A percentile compares a stretch with the other conserved stretches of the same genome.
phyloP scores from a whole-genome alignment of 2,113 vertebrate genomes.

The Coracopsis vasa region DNA sequence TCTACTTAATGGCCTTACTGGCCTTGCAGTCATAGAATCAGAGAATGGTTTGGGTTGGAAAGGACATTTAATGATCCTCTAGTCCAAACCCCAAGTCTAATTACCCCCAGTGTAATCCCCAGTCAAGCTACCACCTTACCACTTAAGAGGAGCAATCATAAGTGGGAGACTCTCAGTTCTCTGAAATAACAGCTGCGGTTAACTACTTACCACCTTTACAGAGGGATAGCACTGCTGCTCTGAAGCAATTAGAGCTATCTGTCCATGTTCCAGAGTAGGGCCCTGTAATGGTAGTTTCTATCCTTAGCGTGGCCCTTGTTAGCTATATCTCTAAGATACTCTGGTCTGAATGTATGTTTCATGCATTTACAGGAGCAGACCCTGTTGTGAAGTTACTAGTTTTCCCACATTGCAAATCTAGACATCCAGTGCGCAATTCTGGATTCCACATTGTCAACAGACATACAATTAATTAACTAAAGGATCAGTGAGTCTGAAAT shows the following conservation, averaged over 20 bases:
- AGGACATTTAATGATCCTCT: not conserved
- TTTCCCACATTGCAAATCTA: not conserved
- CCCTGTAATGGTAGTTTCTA: not conserved
- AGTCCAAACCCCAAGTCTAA: not conserved
- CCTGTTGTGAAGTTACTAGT: not conserved
- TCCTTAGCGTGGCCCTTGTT: not conserved
- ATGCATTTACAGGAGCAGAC: not conserved
- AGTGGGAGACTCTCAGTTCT: not conserved
- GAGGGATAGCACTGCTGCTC: not conserved
- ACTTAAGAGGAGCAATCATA: not conserved
- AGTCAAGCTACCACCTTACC: not conserved
- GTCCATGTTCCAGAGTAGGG: not conserved
- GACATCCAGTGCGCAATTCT: not conserved
- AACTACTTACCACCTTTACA: not conserved
- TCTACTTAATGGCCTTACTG: not conserved
- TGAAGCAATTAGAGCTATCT: not conserved
- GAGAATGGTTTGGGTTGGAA: not conserved
- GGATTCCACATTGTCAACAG: not conserved
- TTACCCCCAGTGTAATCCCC: not conserved
- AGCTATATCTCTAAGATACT: not conserved
- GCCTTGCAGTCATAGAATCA: not conserved
- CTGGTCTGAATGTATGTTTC: rapidly evolving
- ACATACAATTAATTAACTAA: not conserved
- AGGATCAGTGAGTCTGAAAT: not conserved
- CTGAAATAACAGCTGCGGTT: not conserved